These are phyloP conservation scores for Menura novaehollandiae DNA, from an alignment of 2,113 vertebrate genomes.

Conservation along the genomic window DNA sequence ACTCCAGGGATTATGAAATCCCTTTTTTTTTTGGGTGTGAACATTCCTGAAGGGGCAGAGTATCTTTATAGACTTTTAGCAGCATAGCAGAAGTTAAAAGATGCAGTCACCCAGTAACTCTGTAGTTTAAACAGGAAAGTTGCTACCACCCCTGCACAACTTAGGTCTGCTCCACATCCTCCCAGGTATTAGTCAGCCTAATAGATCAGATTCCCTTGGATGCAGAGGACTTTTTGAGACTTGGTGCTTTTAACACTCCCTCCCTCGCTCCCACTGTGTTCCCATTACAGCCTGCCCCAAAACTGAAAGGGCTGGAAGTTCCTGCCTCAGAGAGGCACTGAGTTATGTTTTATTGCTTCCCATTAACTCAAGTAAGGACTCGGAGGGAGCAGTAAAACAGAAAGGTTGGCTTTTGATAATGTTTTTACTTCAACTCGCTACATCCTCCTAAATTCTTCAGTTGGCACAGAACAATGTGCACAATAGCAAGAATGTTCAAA, in stretches of 20 bases:
- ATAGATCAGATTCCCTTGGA: neutral
- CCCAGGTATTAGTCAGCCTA: neutral
- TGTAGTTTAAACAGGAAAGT: neutral
- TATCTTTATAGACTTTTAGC: neutral
- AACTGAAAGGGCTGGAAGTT: neutral
- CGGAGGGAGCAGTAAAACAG: neutral
- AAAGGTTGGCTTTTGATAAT: neutral
- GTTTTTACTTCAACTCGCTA: neutral
- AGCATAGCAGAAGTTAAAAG: neutral
- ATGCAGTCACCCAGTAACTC: neutral
- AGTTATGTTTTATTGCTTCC: neutral
- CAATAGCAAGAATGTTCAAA: neutral
- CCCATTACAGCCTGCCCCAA: neutral
- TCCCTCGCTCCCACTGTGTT: neutral
- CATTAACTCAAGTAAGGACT: neutral
- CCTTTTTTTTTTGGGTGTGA: neutral
- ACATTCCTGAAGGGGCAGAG: neutral
- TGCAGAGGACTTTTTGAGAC: neutral
- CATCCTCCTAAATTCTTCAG: neutral
- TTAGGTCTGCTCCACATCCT: neutral
- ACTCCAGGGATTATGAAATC: neutral
- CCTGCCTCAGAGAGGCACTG: neutral
- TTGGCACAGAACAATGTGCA: neutral
- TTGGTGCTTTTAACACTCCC: neutral
- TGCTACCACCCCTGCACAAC: neutral